Evolutionary conservation across 2,797 vertebrate genomes (phyloP), one percentile per base, ranked within the genome.

Genomic region (Buphagus erythrorhynchus): DNA sequence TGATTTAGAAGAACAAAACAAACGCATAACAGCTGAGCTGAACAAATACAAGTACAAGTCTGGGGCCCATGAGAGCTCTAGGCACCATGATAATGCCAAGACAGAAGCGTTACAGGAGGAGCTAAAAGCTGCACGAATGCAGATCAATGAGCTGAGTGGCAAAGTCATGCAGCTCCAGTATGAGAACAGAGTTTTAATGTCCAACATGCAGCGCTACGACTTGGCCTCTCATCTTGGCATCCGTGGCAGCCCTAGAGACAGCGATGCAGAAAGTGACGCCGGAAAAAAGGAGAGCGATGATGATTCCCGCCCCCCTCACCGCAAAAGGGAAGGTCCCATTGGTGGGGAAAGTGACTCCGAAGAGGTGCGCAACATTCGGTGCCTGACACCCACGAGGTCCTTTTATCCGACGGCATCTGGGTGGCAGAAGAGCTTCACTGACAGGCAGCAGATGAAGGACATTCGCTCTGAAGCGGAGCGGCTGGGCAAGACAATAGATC

Each of bases 111-210:
- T 99, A 46, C 99, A 99, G 97, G 99, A 99, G 96, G 99, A 99
- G 96, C 98, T 99, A 43, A 99, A 99, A 97, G 98, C 98, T 1
- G 99, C 99, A 0, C 98, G 99, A 58, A 98, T 99, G 97, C 99
- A 99, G 97, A 99, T 99, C 97, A 99, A 99, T 6, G 99, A 99
- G 91, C 98, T 99, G 95, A 99, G 99, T 4, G 99, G 99, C 61
- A 99, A 99, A 97, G 99, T 99, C 85, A 99, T 99, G 99, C 99
- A 99, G 95, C 98, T 99, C 57, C 99, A 99, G 98, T 99, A 99
- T 6, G 99, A 99, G 98, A 99, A 99, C 97, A 99, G 99, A 4
- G 99, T 99, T 85, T 97, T 99, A 33, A 99, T 99, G 96, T 99
- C 99, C 96, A 99, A 99, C 98, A 99, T 99, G 99, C 99, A 99